Percentiles rank a stretch among this genome's conserved stretches.
These are phyloP conservation scores for Siphamia tubifer DNA, from an alignment of 2,113 vertebrate species.

Conservation along the genomic window DNA sequence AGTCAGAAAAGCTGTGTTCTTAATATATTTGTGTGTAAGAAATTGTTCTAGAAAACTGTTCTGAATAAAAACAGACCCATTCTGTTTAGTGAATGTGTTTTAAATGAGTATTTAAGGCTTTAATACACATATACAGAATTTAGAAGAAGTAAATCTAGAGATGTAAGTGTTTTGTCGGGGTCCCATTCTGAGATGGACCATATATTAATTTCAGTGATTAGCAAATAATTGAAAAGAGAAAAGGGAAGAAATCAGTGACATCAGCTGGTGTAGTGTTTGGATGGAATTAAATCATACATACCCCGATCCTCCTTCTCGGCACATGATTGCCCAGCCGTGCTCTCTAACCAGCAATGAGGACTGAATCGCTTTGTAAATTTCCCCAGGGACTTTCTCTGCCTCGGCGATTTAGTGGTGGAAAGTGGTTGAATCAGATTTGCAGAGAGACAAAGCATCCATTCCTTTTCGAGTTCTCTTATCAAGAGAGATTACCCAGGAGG, in stretches of 20 bases:
- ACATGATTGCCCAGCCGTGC: slow-evolving; percentile 62
- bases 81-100: too few relatives aligned
- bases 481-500: slow-evolving; percentile 68
- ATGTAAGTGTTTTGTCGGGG: neutral
- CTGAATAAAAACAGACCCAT: too few relatives aligned
- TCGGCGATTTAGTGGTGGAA: slow-evolving; percentile 70
- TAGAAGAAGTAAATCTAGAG: neutral
- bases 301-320: slow-evolving; percentile 43
- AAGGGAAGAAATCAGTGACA: slow-evolving; percentile 44
- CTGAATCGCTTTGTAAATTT: slow-evolving; percentile 73
- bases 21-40: too few relatives aligned
- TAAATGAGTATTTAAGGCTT: too few relatives aligned
- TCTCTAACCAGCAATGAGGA: slow-evolving; percentile 71
- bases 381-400: slow-evolving; percentile 68
- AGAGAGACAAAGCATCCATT: slow-evolving; percentile 70
- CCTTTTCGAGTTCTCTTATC: slow-evolving; percentile 62
- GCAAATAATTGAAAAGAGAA: slow-evolving; percentile 24
- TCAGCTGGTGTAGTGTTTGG: slow-evolving; percentile 61
- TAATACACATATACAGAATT: neutral
- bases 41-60: too few relatives aligned
- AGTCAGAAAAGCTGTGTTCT: too few relatives aligned
- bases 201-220: slow-evolving; percentile 46
- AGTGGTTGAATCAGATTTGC: slow-evolving; percentile 76
- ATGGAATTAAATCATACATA: slow-evolving; percentile 64
- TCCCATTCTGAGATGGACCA: slow-evolving; percentile 15